Evolutionary conservation across 92 coral and sea anemone species (phyloP).

Genomic region (Porites rus): DNA sequence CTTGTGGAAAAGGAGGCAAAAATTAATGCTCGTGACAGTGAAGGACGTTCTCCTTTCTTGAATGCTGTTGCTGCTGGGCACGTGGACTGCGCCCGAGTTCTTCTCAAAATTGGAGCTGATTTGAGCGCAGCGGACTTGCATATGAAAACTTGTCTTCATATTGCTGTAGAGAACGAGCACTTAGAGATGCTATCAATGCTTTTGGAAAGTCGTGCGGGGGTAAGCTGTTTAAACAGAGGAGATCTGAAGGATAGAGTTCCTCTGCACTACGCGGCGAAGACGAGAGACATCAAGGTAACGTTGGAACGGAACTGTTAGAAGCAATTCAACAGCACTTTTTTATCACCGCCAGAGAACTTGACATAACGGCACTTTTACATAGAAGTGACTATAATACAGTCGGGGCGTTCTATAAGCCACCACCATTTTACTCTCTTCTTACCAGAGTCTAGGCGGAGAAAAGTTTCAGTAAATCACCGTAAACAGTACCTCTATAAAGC

Average conservation of each 20-base stretch:
- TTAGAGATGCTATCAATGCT: slow-evolving; percentile 66
- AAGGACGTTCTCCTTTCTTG: slow-evolving; percentile 77
- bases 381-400: no score
- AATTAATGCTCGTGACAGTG: slow-evolving; percentile 61
- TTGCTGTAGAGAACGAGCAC: slow-evolving; percentile 78
- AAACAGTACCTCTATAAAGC: no score
- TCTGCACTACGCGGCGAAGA: slow-evolving; percentile 76
- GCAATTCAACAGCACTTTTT: background rate
- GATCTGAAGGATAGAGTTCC: slow-evolving; percentile 77
- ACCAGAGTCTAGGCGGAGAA: no score
- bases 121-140: slow-evolving; percentile 44
- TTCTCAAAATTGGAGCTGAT: slow-evolving; percentile 75
- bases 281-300: slow-evolving; percentile 64
- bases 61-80: slow-evolving; percentile 80
- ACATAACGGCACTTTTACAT: background rate
- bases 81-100: slow-evolving; percentile 57
- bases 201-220: slow-evolving; percentile 35
- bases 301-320: background rate
- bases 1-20: slow-evolving; percentile 63
- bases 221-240: slow-evolving; percentile 47
- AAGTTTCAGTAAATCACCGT: no score
- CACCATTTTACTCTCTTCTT: no score
- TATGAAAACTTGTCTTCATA: slow-evolving; percentile 76
- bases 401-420: no score
- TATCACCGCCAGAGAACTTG: background rate